Percentiles rank a stretch among this genome's conserved stretches.
phyloP scores from a whole-genome alignment of 1,140 invertebrate species.

The Copidosoma floridanum region DNA sequence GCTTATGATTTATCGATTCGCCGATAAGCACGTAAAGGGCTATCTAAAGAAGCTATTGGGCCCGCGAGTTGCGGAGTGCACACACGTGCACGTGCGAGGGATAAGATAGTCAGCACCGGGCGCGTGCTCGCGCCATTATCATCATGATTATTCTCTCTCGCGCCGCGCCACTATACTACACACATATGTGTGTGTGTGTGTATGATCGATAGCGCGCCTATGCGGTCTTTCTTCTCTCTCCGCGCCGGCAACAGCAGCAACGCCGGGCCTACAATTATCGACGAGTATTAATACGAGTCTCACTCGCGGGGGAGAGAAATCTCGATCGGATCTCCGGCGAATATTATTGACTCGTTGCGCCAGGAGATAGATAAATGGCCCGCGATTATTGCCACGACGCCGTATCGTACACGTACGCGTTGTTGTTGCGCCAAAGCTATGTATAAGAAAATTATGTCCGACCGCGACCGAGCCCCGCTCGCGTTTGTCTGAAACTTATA shows the following conservation, averaged over 20 bases:
- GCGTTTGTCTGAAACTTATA: slow-evolving; percentile 29
- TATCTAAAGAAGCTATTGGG: slow-evolving; percentile 23
- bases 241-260: slow-evolving; percentile 26
- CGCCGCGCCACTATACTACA: no score
- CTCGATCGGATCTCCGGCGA: slow-evolving; percentile 24
- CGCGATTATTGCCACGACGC: slow-evolving; percentile 34
- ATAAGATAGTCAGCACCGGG: no score
- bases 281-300: slow-evolving; percentile 33
- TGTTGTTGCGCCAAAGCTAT: no score
- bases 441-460: slow-evolving; percentile 43
- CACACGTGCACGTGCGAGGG: not conserved
- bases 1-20: slow-evolving; percentile 7
- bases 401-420: not conserved
- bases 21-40: not conserved
- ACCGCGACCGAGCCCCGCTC: slow-evolving; percentile 30
- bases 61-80: not conserved
- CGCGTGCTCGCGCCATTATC: slow-evolving; percentile 4
- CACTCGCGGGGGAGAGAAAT: slow-evolving; percentile 30
- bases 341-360: slow-evolving; percentile 43
- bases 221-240: slow-evolving; percentile 29
- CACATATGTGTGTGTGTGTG: no score
- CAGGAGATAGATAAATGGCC: slow-evolving; percentile 33
- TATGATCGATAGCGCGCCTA: slow-evolving; percentile 31
- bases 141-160: slow-evolving; percentile 9
- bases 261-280: slow-evolving; percentile 44